Base-by-base conservation (phyloP, 2,797 vertebrate genomes). In the Sternotherus odoratus region DNA sequence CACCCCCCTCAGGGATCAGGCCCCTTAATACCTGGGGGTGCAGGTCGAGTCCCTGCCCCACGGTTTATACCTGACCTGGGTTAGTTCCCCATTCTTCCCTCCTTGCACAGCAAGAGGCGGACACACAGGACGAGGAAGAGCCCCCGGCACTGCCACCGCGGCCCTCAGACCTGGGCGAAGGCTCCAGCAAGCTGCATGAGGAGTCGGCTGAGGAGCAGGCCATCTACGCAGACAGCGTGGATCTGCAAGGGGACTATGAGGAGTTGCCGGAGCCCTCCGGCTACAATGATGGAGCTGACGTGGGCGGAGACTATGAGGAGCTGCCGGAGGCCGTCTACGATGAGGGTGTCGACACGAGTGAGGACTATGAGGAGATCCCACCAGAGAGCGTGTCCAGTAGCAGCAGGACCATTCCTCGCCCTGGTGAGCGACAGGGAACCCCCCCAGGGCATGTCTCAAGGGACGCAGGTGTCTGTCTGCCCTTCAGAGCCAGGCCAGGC, bases 141-240 rank as follows among this genome's bases (percentile, higher is more conserved):
- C 98, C 98, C 2, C 99, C 99, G 1, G 95, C 80, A 8, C 93
- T 99, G 88, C 99, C 99, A 46, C 98, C 98, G 4, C 90, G 96
- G 49, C 87, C 81, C 15, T 85, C 87, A 83, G 91, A 89, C 79
- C 60, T 96, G 86, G 53, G n/a, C 0, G 12, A 66, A 17, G 96
- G 81, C 48, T 24, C 26, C 10, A 69, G 53, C n/a, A 60, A 53
- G 3, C 39, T 79, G 26, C 81, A 92, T 8, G 57, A 90, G 19
- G 30, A 49, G 39, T 63, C 88, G 43, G 74, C 33, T 6, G 97
- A 90, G 5, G 97, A 98, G 23, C 8, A 87, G 49, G 92, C 94
- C 49, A 26, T 56, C 85, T 83, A 56, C 50, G 26, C 19, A 1
- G 10, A 72, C 36, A 94, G 85, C 43, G 2, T 82, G 2, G 98